Base-by-base conservation (phyloP, 92 coral and sea anemone species). In the Nematostella vectensis region DNA sequence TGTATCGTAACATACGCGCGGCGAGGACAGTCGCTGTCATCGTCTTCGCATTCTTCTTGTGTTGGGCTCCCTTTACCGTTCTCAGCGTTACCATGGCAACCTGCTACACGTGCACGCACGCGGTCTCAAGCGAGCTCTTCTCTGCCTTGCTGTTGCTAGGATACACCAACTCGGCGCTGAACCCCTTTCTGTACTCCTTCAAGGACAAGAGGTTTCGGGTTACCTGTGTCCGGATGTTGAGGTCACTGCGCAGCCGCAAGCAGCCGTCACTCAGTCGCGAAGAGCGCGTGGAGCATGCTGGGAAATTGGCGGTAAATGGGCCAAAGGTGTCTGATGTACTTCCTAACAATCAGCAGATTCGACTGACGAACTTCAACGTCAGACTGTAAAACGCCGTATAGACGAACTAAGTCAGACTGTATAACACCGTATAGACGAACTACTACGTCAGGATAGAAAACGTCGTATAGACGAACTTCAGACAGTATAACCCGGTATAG, bases 131-230 rank as follows among this genome's bases (percentile, higher is more conserved):
- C 2, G 59, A 58, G 10, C 43, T 76, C n/a, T 61, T 31, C 29
- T 43, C 61, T 15, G 28, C 54, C 9, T 42, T 76, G 17, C 50
- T 76, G 40, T 26, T 76, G 29, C 76, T 76, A 0, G 82, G 82
- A 2, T 76, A 76, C 56, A 25, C 76, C 1, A 76, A 76, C 57
- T 68, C 69, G 50, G 76, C 82, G 49, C 71, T 76, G 0, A 76
- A 68, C 27, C 82, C 82, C 9, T 76, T 54, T 42, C 67, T 76
- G 18, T 76, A 76, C 29, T 76, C 82, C 21, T 55, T 68, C 55
- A 57, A 59, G 26, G 62, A 76, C 62, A 29, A 42, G 43, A 76
- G 31, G 62, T 76, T 76, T 15, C 55, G 76, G 12, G 55, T 54
- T 27, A 65, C 59, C 3, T 68, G 81, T 27, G 45, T 24, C 42